These are phyloP conservation scores for Leucophenga montana DNA, from an alignment of 2,888 invertebrate genomes.

Conservation along the genomic window DNA sequence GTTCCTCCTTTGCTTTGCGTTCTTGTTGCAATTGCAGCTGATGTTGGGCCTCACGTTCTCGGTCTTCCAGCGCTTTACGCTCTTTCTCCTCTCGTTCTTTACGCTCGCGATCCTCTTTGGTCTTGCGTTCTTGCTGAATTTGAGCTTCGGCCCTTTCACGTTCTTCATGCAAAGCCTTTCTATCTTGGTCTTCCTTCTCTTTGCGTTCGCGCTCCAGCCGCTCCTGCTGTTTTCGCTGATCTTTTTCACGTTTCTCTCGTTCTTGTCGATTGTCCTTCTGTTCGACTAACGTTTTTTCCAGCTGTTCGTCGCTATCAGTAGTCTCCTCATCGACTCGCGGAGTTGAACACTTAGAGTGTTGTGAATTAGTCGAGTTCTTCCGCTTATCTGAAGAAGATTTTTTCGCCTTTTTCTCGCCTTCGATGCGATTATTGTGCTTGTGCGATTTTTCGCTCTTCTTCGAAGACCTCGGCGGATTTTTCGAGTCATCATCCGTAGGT, in stretches of 20 bases:
- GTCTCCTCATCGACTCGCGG: slow-evolving; percentile 58
- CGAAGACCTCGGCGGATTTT: slow-evolving; percentile 38
- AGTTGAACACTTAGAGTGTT: slow-evolving; percentile 53
- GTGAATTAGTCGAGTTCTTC: slow-evolving; percentile 59
- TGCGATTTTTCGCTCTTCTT: slow-evolving; percentile 59
- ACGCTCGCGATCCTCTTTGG: slow-evolving; percentile 55
- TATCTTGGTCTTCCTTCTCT: slow-evolving; percentile 57
- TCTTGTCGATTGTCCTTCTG: slow-evolving; percentile 50
- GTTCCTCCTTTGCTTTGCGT: slow-evolving; percentile 60
- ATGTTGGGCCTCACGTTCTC: slow-evolving; percentile 48
- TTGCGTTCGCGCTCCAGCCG: slow-evolving; percentile 49
- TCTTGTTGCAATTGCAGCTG: slow-evolving; percentile 42
- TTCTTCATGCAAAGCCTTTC: slow-evolving; percentile 64
- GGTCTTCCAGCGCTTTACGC: slow-evolving; percentile 58
- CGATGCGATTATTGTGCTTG: slow-evolving; percentile 69
- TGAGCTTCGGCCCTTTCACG: slow-evolving; percentile 44
- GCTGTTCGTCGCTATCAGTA: slow-evolving; percentile 57
- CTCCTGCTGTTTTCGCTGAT: slow-evolving; percentile 53
- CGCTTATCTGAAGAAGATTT: slow-evolving; percentile 53
- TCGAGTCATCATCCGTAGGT: slow-evolving; percentile 45
- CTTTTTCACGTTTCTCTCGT: slow-evolving; percentile 53
- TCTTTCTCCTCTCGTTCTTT: slow-evolving; percentile 69
- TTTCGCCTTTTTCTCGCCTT: slow-evolving; percentile 63
- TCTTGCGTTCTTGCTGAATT: slow-evolving; percentile 42
- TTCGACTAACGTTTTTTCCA: slow-evolving; percentile 49